Conservation (phyloP, 2,888 invertebrate genomes). For the Cybosia mesomella region DNA sequence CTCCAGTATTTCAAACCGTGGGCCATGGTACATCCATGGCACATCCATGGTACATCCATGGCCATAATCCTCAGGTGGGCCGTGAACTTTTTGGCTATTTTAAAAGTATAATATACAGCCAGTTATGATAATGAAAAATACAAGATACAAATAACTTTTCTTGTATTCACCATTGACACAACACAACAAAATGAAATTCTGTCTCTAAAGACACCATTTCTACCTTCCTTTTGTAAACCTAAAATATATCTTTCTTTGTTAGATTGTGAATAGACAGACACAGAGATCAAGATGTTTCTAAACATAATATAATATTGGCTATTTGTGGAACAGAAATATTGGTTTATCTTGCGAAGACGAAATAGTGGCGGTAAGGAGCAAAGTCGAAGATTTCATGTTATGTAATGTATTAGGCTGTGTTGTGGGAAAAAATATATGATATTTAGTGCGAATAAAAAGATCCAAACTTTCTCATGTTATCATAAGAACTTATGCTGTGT, state of each 20-base stretch:
- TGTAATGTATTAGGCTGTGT: constrained; percentile 6
- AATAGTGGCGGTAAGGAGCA: constrained; percentile 13
- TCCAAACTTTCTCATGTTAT: not conserved
- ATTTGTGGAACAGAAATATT: constrained; percentile 43
- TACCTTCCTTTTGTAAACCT: not conserved
- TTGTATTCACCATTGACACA: not conserved
- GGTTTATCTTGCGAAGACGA: constrained; percentile 33
- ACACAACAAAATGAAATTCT: not conserved
- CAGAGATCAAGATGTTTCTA: constrained; percentile 39
- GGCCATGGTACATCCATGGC: too few relatives aligned
- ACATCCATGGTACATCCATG: too few relatives aligned
- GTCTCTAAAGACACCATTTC: not conserved
- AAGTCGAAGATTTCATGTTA: constrained; percentile 12
- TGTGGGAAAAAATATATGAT: not conserved
- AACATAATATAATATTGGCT: constrained; percentile 47
- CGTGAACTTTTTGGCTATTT: not conserved
- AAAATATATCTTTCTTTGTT: constrained; percentile 24
- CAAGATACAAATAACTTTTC: not conserved
- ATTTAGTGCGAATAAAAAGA: constrained; percentile 5
- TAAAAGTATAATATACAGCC: not conserved
- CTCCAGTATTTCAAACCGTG: too few relatives aligned
- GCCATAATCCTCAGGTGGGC: too few relatives aligned
- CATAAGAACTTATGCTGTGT: not conserved
- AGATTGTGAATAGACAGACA: constrained; percentile 32
- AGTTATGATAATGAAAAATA: not conserved